Base-by-base conservation (phyloP, 2,797 vertebrate species). In the Oreortyx pictus region DNA sequence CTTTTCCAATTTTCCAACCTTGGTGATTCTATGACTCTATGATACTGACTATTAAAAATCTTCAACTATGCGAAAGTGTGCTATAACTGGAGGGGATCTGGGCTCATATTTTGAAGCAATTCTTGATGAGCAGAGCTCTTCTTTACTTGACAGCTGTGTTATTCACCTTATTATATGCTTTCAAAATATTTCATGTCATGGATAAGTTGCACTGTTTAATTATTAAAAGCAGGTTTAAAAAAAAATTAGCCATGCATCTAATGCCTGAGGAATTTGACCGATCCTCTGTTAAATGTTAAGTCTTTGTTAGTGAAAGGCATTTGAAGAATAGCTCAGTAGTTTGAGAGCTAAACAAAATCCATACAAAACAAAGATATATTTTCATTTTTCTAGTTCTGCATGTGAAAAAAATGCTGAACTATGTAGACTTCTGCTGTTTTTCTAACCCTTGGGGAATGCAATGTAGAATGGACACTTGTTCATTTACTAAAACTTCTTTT, bases 391-490 rank as follows among this genome's bases (percentile, higher is more conserved):
- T 78, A 54, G 84, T 84, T 81, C 41, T 83, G 59, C 62, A 86
- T 86, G 95, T 89, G 57, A 41, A 64, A 72, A 78, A 93, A 87
- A 70, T 81, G 95, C 89, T 92, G 91, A 97, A 86, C 29, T 90
- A 73, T 85, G 93, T 81, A 95, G 67, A 65, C 82, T 96, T 94
- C 78, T 97, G 95, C 94, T 94, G 96, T 97, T 97, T 96, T 95
- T 80, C 95, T 97, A 96, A 97, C 95, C 96, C 88, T 91, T 92
- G 43, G 68, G 94, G 96, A 97, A 96, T 94, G 77, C 76, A 86
- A 73, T 77, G 75, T 77, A 97, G 95, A 97, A 95, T 96, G 92
- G 92, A 59, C 83, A 72, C 96, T 97, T 98, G 97, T 98, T 97
- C 97, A 68, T 60, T 92, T 88, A 90, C 93, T 97, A 74, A 96